phyloP scores from a whole-genome alignment of 2,797 vertebrate genomes.

The Danio choprae region DNA sequence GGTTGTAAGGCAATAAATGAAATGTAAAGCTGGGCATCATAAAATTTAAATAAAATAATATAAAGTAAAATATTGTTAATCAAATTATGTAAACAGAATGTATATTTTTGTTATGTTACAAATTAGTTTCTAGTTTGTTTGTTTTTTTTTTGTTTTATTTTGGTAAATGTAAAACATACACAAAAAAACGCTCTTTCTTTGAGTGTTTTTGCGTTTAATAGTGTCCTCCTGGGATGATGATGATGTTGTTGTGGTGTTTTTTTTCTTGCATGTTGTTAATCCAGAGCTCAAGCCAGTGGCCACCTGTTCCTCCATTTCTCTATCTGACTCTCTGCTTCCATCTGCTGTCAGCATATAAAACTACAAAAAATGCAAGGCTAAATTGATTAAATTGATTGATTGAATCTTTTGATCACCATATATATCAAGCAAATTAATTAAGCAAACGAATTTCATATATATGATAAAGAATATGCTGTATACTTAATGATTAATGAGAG shows the following conservation, averaged over 20 bases:
- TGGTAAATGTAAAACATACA: not conserved
- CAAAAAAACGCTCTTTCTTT: not conserved
- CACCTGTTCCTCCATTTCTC: conserved; percentile 69
- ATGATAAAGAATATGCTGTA: no score
- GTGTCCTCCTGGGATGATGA: conserved; percentile 1
- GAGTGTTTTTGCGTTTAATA: not conserved
- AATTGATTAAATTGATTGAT: no score
- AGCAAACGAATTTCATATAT: no score
- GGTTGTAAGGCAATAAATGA: not conserved
- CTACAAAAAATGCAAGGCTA: not conserved
- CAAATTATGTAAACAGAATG: not conserved
- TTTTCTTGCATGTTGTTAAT: conserved; percentile 62
- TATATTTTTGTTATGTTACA: no score
- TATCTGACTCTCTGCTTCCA: conserved; percentile 60
- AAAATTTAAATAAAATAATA: not conserved
- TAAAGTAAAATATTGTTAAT: not conserved
- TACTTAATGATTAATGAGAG: no score
- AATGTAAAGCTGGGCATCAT: not conserved
- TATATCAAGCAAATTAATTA: no score
- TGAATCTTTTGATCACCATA: not conserved
- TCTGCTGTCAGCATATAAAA: conserved; percentile 60
- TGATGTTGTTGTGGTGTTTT: not conserved
- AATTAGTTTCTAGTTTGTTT: no score
- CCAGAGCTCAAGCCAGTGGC: conserved; percentile 58
- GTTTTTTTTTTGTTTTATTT: not conserved